Evolutionary conservation across 30 jellyfish, hydroid and myxozoan species (phyloP), one percentile per base, ranked within the genome.

Genomic region (Hydractinia echinata): DNA sequence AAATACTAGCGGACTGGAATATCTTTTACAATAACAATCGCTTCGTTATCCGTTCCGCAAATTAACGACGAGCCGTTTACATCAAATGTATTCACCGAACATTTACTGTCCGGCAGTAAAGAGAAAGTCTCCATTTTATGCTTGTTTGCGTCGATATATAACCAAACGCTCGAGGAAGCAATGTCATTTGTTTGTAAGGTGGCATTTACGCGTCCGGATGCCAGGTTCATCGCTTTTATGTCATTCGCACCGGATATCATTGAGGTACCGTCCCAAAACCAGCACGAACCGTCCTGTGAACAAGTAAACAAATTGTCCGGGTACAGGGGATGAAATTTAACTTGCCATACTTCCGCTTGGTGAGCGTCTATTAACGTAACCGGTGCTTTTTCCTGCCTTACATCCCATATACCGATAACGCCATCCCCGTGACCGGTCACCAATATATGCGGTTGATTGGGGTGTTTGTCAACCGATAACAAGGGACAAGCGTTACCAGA

Each of bases 191-290:
- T 18, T 21, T 76, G 76, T 64, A 82, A 92, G 14, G 74, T 7
- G 0, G 74, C 39, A 13, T 64, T 51, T 30, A 21, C 44, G 61
- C 81, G 44, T 20, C 77, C 69, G 67, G 83, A 39, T 56, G 86
- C 54, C 4, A 14, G 19, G 5, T 56, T 49, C 53, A 76, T 15
- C 71, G 86, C 48, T 54, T 79, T 82, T 39, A 61, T 73, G 51
- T 80, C 51, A 66, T 16, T 19, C 1, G 79, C 79, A 52, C 73
- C 87, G 49, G 73, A 9, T 30, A 74, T 72, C 76, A 87, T 83
- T n/a, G 98, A 83, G 44, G 98, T 19, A 7, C 98, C 98, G 76
- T 87, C 96, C 98, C 98, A 92, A 85, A 82, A 92, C 98, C 98
- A 92, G 19, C 89, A 81, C 14, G 98, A 87, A 51, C 98, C 98